Evolutionary conservation across 2,797 vertebrate species (phyloP).

Genomic region (Cossypha niveicapilla): DNA sequence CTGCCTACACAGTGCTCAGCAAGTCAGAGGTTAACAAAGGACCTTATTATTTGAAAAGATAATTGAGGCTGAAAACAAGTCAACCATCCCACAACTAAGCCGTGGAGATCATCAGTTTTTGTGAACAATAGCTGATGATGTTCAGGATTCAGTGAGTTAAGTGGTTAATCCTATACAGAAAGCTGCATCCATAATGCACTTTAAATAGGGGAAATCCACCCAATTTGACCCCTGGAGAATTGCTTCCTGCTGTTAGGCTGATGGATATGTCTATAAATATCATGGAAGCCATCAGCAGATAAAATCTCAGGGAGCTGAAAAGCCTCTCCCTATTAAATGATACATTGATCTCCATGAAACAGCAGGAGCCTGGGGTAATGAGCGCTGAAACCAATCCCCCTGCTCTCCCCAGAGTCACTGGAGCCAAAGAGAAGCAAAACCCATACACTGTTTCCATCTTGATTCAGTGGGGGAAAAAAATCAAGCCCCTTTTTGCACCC

Average conservation of each 20-base stretch:
- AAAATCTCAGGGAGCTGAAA: neutral
- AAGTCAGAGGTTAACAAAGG: slow-evolving; percentile 61
- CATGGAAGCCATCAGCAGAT: slow-evolving; percentile 26
- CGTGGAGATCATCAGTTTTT: slow-evolving; percentile 21
- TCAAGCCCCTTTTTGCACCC: fast-evolving
- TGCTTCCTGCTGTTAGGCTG: slow-evolving; percentile 12
- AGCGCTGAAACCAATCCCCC: neutral
- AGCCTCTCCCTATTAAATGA: slow-evolving; percentile 39
- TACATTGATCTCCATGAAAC: slow-evolving; percentile 15
- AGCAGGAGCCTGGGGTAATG: neutral
- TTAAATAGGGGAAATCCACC: slow-evolving; percentile 38
- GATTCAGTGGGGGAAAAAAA: neutral
- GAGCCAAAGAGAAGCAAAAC: neutral
- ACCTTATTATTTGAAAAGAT: slow-evolving; percentile 33
- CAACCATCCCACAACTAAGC: slow-evolving; percentile 31
- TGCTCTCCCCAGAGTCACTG: neutral
- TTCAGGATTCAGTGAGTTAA: slow-evolving; percentile 36
- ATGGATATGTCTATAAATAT: slow-evolving; percentile 54
- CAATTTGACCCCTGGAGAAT: slow-evolving; percentile 32
- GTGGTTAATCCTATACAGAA: slow-evolving; percentile 58
- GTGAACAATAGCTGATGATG: slow-evolving; percentile 40
- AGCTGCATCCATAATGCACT: slow-evolving; percentile 42
- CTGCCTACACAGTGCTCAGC: slow-evolving; percentile 28
- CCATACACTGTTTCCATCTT: neutral
- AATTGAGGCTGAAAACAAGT: slow-evolving; percentile 46